Percentiles rank a stretch among this genome's conserved stretches.
These are phyloP conservation scores for Enteromius radiatus DNA, from an alignment of 2,797 vertebrate genomes.

Conservation along the genomic window DNA sequence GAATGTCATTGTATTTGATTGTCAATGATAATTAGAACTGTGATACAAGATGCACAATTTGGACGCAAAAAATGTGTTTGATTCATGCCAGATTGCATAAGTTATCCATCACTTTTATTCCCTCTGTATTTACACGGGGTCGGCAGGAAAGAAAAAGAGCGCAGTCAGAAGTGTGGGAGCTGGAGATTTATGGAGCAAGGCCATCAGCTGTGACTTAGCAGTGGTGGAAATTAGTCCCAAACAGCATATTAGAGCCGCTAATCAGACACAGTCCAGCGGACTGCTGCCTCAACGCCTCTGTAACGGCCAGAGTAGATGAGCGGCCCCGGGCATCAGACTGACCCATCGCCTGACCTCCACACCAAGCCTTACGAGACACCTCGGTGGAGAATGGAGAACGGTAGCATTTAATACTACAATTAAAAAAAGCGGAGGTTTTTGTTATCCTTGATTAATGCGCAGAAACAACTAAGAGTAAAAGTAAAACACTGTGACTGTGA, in stretches of 20 bases:
- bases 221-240: slow-evolving; percentile 97
- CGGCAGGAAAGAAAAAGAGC: slow-evolving; percentile 2
- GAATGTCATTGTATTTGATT: not conserved
- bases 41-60: not conserved
- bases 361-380: not conserved
- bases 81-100: slow-evolving; percentile 41
- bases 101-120: slow-evolving; percentile 87
- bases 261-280: slow-evolving; percentile 95
- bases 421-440: not conserved
- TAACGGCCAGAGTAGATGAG: slow-evolving; percentile 90
- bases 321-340: slow-evolving; percentile 85
- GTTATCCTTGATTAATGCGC: not conserved
- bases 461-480: not conserved
- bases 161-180: slow-evolving; percentile 12
- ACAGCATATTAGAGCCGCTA: slow-evolving; percentile 97
- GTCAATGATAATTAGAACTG: not conserved
- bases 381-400: not conserved
- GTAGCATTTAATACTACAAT: too few relatives aligned
- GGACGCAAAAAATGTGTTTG: not conserved
- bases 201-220: slow-evolving; percentile 94
- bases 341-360: slow-evolving; percentile 92
- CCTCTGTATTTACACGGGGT: slow-evolving; percentile 84
- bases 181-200: slow-evolving; percentile 88
- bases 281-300: slow-evolving; percentile 92
- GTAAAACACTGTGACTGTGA: not conserved